A percentile compares a stretch with the other conserved stretches of the same genome.
These are phyloP conservation scores for Chelon auratus DNA, from an alignment of 2,797 vertebrate genomes.

Conservation along the genomic window DNA sequence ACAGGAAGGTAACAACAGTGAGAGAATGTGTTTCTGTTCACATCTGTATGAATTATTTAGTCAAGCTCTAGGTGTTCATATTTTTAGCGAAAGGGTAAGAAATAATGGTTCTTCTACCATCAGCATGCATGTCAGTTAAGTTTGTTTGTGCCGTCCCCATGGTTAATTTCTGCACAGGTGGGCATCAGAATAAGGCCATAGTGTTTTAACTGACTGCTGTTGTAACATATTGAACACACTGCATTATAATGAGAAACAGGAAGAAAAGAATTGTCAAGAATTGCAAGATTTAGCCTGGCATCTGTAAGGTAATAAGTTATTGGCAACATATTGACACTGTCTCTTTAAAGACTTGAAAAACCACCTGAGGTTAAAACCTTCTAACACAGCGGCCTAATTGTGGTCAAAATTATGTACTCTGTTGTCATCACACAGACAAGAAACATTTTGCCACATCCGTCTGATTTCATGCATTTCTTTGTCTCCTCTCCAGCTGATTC, in stretches of 20 bases:
- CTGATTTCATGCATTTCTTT: slow-evolving; percentile 5
- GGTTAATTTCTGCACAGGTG: slow-evolving; percentile 16
- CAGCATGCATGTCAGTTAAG: slow-evolving; percentile 12
- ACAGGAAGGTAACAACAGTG: slow-evolving; percentile 79
- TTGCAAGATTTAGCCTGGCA: too few relatives aligned
- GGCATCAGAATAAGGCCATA: slow-evolving; percentile 6
- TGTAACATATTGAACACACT: background rate
- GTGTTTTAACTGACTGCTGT: background rate
- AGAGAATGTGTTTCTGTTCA: background rate
- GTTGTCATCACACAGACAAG: background rate
- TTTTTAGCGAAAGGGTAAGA: slow-evolving; percentile 6
- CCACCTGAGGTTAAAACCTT: background rate
- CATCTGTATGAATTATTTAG: background rate
- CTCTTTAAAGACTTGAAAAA: too few relatives aligned
- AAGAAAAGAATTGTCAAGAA: too few relatives aligned
- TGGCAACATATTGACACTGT: too few relatives aligned
- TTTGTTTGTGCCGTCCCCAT: slow-evolving; percentile 20
- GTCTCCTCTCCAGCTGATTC: slow-evolving; percentile 72
- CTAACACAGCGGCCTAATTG: background rate
- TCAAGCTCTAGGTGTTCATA: background rate
- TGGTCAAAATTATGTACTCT: background rate
- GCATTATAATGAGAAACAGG: background rate
- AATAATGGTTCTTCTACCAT: slow-evolving; percentile 17
- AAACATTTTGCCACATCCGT: background rate
- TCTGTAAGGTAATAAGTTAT: too few relatives aligned